These are phyloP conservation scores for Eudasyphora cyanicolor DNA, from an alignment of 2,888 invertebrate genomes.

Conservation along the genomic window DNA sequence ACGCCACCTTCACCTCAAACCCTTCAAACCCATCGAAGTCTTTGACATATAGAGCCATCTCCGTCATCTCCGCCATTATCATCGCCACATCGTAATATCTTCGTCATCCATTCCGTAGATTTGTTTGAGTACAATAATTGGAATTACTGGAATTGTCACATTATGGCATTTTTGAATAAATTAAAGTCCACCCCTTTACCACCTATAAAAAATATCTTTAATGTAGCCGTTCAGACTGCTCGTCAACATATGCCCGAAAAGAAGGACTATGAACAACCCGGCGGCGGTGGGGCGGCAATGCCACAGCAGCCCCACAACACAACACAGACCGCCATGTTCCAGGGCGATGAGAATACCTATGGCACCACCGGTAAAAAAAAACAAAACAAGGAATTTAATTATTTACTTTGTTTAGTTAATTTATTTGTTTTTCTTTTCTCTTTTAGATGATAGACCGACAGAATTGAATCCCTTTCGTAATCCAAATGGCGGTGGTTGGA, in stretches of 20 bases:
- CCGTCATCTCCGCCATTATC: conserved; percentile 37
- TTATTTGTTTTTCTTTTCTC: not conserved
- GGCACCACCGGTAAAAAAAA: conserved; percentile 52
- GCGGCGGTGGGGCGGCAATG: conserved; percentile 67
- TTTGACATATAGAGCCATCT: no score
- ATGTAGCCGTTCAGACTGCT: conserved; percentile 91
- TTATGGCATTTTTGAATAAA: conserved; percentile 83
- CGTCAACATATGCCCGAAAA: conserved; percentile 88
- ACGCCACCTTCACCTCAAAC: conserved; percentile 49
- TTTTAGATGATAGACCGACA: conserved; percentile 71
- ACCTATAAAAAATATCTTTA: conserved; percentile 87
- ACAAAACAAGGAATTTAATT: not conserved
- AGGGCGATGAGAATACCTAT: conserved; percentile 56
- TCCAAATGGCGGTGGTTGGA: conserved; percentile 74
- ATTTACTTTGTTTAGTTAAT: not conserved
- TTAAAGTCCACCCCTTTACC: conserved; percentile 86
- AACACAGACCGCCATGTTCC: conserved; percentile 67
- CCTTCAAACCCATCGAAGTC: no score
- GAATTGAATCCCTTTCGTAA: conserved; percentile 80
- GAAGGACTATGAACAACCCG: conserved; percentile 80
- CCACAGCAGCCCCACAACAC: conserved; percentile 68
- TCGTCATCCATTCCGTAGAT: conserved; percentile 2
- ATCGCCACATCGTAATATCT: conserved; percentile 12
- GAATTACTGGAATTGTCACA: no score
- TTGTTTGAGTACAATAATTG: not conserved